These are phyloP conservation scores for Lontra canadensis DNA, from an alignment of 2,113 vertebrate genomes.

Conservation along the genomic window DNA sequence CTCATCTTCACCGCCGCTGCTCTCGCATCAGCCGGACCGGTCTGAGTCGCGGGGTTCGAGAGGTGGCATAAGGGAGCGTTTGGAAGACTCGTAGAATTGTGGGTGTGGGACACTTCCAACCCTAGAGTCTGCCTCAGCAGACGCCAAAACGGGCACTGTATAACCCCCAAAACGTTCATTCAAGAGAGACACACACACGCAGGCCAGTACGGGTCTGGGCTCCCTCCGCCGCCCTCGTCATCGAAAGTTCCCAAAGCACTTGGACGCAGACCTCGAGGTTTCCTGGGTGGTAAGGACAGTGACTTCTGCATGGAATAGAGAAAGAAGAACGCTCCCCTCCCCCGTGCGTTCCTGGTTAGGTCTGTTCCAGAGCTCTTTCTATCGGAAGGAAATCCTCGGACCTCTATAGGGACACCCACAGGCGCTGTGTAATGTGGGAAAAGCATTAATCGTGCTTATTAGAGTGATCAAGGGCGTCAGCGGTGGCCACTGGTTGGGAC, in stretches of 20 bases:
- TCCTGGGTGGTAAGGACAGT: neutral
- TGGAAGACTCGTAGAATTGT: neutral
- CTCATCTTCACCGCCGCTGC: neutral
- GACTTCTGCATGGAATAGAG: too few relatives aligned
- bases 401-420: neutral
- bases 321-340: neutral
- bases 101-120: neutral
- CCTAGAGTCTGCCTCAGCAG: neutral
- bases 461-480: fast-evolving
- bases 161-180: fast-evolving
- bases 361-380: neutral
- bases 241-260: neutral
- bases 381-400: neutral
- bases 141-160: fast-evolving
- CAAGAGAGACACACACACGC: neutral
- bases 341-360: fast-evolving
- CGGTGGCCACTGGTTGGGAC: fast-evolving
- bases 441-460: too few relatives aligned
- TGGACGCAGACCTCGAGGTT: neutral
- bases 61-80: fast-evolving
- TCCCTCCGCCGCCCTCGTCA: neutral
- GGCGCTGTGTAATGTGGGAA: neutral
- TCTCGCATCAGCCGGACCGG: fast-evolving
- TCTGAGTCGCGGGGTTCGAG: neutral
- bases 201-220: fast-evolving